These are phyloP conservation scores for Phortica variegata DNA, from an alignment of 1,140 invertebrate genomes.

Conservation along the genomic window DNA sequence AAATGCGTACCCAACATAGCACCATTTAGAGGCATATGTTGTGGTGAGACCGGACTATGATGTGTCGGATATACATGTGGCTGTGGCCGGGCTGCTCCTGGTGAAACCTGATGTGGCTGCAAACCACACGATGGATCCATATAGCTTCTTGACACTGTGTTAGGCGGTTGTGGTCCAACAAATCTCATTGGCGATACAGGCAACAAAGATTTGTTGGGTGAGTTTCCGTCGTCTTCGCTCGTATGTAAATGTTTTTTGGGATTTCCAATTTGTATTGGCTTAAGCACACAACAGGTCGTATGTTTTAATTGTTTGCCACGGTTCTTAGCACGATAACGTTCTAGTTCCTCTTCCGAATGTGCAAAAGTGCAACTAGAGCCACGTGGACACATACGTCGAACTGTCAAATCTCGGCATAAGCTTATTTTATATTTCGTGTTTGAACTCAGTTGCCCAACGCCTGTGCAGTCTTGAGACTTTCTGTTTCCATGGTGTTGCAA, in stretches of 20 bases:
- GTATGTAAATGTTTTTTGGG: conserved; percentile 23
- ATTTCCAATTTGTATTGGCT: conserved; percentile 4
- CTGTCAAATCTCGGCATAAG: conserved; percentile 82
- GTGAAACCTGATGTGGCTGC: conserved; percentile 17
- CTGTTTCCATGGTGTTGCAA: conserved; percentile 76
- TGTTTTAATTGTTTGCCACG: conserved; percentile 38
- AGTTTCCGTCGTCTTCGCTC: conserved; percentile 13
- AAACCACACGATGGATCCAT: conserved; percentile 22
- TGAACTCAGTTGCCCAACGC: conserved; percentile 59
- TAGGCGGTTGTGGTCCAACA: conserved; percentile 18
- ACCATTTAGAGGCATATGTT: conserved; percentile 18
- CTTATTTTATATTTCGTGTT: conserved; percentile 87
- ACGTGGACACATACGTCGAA: conserved; percentile 78
- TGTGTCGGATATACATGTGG: conserved; percentile 23
- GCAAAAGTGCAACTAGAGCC: conserved; percentile 88
- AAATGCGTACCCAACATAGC: conserved; percentile 28
- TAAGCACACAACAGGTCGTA: conserved; percentile 13
- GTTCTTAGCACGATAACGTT: conserved; percentile 66
- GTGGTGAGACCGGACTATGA: conserved; percentile 31
- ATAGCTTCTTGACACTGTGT: conserved; percentile 14
- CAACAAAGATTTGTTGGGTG: conserved; percentile 20
- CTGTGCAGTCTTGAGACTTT: conserved; percentile 62
- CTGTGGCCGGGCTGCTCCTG: conserved; percentile 10
- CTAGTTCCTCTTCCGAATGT: conserved; percentile 87
- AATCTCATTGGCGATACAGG: conserved; percentile 43